phyloP scores from a whole-genome alignment of 2,888 invertebrate genomes.

The Heliconius ethilla region DNA sequence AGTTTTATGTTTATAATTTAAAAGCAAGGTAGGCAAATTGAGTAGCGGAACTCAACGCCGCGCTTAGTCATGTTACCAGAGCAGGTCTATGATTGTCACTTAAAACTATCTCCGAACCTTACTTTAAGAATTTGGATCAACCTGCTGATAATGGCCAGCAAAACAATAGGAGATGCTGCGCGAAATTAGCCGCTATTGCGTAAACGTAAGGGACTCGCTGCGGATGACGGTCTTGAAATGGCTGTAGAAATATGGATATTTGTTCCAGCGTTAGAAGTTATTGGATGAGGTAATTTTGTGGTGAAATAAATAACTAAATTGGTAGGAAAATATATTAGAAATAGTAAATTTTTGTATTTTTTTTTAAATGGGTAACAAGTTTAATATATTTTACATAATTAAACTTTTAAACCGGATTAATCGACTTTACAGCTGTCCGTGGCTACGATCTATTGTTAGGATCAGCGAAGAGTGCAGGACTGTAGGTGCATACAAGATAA shows the following conservation, averaged over 20 bases:
- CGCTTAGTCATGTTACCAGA: neutral
- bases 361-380: too few relatives aligned
- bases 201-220: conserved; percentile 45
- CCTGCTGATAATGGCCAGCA: conserved; percentile 44
- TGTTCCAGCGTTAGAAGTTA: conserved; percentile 32
- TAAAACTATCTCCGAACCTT: neutral
- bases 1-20: too few relatives aligned
- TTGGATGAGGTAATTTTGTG: conserved; percentile 28
- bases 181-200: conserved; percentile 46
- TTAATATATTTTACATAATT: too few relatives aligned
- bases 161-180: conserved; percentile 43
- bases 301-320: neutral
- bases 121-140: conserved; percentile 10
- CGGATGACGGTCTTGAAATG: conserved; percentile 49
- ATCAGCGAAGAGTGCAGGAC: too few relatives aligned
- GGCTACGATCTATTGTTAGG: too few relatives aligned
- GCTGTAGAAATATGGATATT: conserved; percentile 47
- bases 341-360: too few relatives aligned
- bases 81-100: neutral
- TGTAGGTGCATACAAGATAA: too few relatives aligned
- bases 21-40: too few relatives aligned
- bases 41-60: too few relatives aligned
- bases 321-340: too few relatives aligned
- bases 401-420: too few relatives aligned
- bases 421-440: too few relatives aligned